These are phyloP conservation scores for Sebastes vulpes DNA, from an alignment of 2,797 vertebrate species.

Conservation along the genomic window DNA sequence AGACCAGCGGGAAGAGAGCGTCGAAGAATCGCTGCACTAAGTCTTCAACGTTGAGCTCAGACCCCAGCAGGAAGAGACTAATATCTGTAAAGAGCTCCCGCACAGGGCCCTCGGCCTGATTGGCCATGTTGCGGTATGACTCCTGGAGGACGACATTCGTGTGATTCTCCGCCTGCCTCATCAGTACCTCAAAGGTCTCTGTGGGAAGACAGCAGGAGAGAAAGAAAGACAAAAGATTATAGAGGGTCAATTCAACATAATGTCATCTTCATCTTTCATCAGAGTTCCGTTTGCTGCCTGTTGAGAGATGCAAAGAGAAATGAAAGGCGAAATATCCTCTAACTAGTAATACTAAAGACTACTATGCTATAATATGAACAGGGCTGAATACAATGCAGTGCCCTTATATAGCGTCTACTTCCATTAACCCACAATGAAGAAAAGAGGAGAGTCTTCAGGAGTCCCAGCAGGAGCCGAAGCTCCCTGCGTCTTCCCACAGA, in stretches of 20 bases:
- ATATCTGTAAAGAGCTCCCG: constrained; percentile 90
- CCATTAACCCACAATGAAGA: not conserved
- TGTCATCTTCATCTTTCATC: not conserved
- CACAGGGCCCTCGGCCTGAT: constrained; percentile 70
- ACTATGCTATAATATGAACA: not conserved
- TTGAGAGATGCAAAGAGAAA: not conserved
- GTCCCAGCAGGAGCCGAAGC: constrained; percentile 44
- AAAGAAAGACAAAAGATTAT: not conserved
- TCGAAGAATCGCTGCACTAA: constrained; percentile 90
- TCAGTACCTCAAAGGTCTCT: constrained; percentile 89
- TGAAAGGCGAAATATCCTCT: not conserved
- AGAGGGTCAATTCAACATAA: constrained; percentile 3
- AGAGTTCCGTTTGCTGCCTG: not conserved
- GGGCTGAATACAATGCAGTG: not conserved
- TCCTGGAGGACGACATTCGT: constrained; percentile 85
- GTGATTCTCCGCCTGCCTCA: constrained; percentile 89
- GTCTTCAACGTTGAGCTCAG: constrained; percentile 86
- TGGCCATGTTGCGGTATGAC: constrained; percentile 83
- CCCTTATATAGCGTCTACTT: not conserved
- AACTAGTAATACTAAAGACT: not conserved
- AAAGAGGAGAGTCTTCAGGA: constrained; percentile 1
- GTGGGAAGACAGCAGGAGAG: constrained; percentile 45
- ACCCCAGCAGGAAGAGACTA: constrained; percentile 90
- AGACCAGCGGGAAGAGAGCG: constrained; percentile 89
- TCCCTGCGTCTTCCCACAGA: constrained; percentile 9